Base-by-base conservation (phyloP, 2,113 vertebrate species). In the Nansenia antarctica region DNA sequence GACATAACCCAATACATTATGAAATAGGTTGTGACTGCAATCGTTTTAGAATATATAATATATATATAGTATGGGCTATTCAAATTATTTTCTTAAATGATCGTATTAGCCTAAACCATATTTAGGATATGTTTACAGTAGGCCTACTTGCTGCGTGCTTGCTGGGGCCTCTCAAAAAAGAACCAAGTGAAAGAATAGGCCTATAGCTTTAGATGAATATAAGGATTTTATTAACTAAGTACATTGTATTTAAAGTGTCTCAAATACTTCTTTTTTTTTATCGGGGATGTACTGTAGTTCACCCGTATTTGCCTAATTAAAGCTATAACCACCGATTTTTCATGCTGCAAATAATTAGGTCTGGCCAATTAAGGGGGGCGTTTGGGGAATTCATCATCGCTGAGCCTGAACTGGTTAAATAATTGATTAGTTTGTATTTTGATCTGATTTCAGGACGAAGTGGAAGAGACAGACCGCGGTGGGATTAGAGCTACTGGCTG, bases 391-490 rank as follows among this genome's bases (percentile, higher is more conserved):
- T 80, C 20, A n/a, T 15, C 61, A 15, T n/a, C n/a, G n/a, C n/a
- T n/a, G 52, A 70, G 74, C 55, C 77, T 64, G 62, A 49, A 31
- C 58, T 64, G 76, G 78, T 79, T 91, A 45, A 90, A 89, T 88
- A 86, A 91, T 91, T 90, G 55, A 89, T 90, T 65, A 59, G 54
- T 35, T n/a, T 84, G 81, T 82, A 77, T 90, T 89, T 85, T 82
- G 67, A 85, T 87, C 77, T 86, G 72, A 77, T 88, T 85, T 84
- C 90, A 98, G 96, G 91, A 98, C 96, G 74, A 98, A 98, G 85
- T 97, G 97, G 97, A 98, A 98, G 85, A 72, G 96, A 79, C 96
- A 98, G 87, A 98, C 97, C 2, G 96, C 96, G 2, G 96, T 98
- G 59, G 96, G 96, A 74, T 84, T 98, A 84, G 96, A 98, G 91